Evolutionary conservation across 23 tunicate species (phyloP).

Genomic region (Styela clava): DNA sequence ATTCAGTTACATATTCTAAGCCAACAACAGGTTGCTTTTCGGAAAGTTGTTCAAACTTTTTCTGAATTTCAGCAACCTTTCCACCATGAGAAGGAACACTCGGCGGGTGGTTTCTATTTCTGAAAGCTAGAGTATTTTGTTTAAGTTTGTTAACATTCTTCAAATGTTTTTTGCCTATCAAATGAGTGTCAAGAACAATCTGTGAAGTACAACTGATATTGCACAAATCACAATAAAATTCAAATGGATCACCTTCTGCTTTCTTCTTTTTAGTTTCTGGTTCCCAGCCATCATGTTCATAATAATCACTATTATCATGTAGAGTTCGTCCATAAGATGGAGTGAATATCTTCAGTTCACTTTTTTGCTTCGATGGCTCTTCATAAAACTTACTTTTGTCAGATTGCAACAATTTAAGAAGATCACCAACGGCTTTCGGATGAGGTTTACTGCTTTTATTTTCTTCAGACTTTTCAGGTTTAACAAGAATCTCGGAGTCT

Average conservation of each 20-base stretch:
- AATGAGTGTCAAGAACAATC: not conserved
- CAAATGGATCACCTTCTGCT: not conserved
- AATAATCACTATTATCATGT: not conserved
- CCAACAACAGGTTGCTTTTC: slow-evolving; percentile 5
- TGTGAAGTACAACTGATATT: not conserved
- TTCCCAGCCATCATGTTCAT: not conserved
- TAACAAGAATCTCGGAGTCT: too few relatives aligned
- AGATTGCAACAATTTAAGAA: not conserved
- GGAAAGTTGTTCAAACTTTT: not conserved
- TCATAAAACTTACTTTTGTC: not conserved
- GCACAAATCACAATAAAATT: slow-evolving; percentile 1
- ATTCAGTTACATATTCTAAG: not conserved
- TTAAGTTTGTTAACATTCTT: not conserved
- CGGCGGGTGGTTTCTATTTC: not conserved
- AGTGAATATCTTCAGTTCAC: not conserved
- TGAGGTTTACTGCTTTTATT: too few relatives aligned
- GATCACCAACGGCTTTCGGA: not conserved
- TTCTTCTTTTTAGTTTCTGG: not conserved
- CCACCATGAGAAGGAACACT: not conserved
- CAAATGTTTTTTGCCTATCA: not conserved
- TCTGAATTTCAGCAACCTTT: not conserved
- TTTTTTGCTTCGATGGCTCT: not conserved
- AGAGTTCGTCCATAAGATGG: not conserved
- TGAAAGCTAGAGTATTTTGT: not conserved
- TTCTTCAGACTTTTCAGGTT: too few relatives aligned